These are phyloP conservation scores for Apamea sordens DNA, from an alignment of 2,888 invertebrate genomes.

Conservation along the genomic window DNA sequence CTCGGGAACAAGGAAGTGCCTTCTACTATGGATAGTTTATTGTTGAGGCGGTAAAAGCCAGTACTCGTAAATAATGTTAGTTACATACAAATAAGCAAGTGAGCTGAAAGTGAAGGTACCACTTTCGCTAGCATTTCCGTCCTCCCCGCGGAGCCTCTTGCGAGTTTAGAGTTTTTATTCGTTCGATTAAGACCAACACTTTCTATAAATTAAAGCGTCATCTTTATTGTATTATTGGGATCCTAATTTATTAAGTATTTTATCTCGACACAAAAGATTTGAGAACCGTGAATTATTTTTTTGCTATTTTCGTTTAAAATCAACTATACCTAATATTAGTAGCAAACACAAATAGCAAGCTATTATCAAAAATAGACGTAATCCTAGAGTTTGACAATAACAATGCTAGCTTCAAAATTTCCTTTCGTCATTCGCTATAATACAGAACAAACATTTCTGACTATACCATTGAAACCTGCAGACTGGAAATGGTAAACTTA, in stretches of 20 bases:
- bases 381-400: neutral
- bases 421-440: neutral
- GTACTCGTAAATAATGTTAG: constrained; percentile 56
- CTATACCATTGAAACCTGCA: neutral
- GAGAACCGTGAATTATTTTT: neutral
- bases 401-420: neutral
- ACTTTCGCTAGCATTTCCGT: constrained; percentile 80
- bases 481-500: neutral
- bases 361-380: neutral
- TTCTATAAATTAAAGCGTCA: constrained; percentile 69
- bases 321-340: neutral
- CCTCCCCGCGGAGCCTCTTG: constrained; percentile 67
- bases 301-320: neutral
- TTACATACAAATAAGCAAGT: constrained; percentile 62
- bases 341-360: neutral
- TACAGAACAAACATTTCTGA: neutral
- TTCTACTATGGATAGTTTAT: constrained; percentile 13
- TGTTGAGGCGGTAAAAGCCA: constrained; percentile 21
- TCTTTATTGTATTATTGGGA: constrained; percentile 30
- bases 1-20: constrained; percentile 22
- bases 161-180: constrained; percentile 66
- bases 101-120: constrained; percentile 82
- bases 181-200: constrained; percentile 69
- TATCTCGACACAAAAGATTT: neutral
- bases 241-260: constrained; percentile 10